Evolutionary conservation across 2,888 invertebrate species (phyloP).

Genomic region (Drosophila mercatorum): DNA sequence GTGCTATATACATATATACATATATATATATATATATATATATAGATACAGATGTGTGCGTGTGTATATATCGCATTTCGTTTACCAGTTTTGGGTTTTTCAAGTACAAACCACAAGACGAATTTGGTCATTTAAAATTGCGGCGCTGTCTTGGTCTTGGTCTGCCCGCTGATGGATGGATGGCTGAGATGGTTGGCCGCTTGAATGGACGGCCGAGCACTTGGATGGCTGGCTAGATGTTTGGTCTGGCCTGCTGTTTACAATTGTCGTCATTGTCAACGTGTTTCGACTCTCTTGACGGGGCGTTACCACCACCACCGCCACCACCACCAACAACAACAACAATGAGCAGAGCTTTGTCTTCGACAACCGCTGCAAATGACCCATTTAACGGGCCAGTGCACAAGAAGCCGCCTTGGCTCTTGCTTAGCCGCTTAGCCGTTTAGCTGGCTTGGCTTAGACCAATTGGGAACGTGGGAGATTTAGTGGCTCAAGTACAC

Average conservation of each 20-base stretch:
- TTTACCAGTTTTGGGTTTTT: slow-evolving; percentile 72
- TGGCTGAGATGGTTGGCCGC: slow-evolving; percentile 14
- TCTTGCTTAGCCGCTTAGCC: slow-evolving; percentile 35
- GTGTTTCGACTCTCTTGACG: slow-evolving; percentile 59
- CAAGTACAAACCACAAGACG: slow-evolving; percentile 79
- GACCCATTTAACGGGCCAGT: slow-evolving; percentile 80
- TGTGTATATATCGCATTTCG: slow-evolving; percentile 60
- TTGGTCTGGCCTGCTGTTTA: slow-evolving; percentile 65
- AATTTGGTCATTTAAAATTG: slow-evolving; percentile 80
- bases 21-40: background rate
- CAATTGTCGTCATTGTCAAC: slow-evolving; percentile 79
- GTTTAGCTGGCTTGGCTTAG: slow-evolving; percentile 27
- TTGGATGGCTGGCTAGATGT: slow-evolving; percentile 39
- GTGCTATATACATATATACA: slow-evolving; percentile 6
- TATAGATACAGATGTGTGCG: background rate
- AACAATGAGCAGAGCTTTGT: slow-evolving; percentile 69
- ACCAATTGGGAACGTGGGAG: slow-evolving; percentile 75
- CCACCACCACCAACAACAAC: slow-evolving; percentile 36
- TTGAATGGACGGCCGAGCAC: slow-evolving; percentile 8
- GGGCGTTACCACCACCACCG: slow-evolving; percentile 43
- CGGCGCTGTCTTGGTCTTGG: slow-evolving; percentile 59
- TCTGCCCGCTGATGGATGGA: slow-evolving; percentile 55
- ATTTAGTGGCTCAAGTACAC: slow-evolving; percentile 47
- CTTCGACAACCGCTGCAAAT: slow-evolving; percentile 64
- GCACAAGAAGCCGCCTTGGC: slow-evolving; percentile 57